A percentile compares a stretch with the other conserved stretches of the same genome.
Evolutionary conservation across 2,888 invertebrate species (phyloP).

Genomic region (Pogonocherus hispidulus): DNA sequence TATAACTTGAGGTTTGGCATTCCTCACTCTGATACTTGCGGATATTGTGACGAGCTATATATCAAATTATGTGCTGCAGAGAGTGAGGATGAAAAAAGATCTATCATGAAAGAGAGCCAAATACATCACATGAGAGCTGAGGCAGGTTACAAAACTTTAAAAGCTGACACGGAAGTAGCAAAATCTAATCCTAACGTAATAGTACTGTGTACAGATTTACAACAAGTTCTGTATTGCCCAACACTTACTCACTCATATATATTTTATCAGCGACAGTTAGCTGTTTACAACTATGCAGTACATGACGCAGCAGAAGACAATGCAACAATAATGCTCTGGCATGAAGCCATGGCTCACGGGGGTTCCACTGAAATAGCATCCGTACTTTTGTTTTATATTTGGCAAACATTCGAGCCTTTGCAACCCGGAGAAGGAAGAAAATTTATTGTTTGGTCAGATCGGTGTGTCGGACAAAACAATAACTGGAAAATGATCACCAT

Average conservation of each 20-base stretch:
- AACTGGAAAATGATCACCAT: constrained; percentile 18
- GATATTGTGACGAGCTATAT: constrained; percentile 39
- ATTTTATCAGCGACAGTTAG: constrained; percentile 34
- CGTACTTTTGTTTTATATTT: constrained; percentile 24
- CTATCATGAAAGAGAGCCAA: constrained; percentile 30
- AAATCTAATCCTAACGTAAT: constrained; percentile 31
- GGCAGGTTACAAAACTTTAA: constrained; percentile 30
- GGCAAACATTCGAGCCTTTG: constrained; percentile 22
- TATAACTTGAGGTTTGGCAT: constrained; percentile 38
- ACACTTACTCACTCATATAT: constrained; percentile 32
- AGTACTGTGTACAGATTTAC: constrained; percentile 33
- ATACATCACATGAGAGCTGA: constrained; percentile 34
- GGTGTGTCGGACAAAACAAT: constrained; percentile 34
- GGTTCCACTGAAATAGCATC: constrained; percentile 33
- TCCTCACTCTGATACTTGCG: constrained; percentile 37
- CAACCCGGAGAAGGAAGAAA: constrained; percentile 16
- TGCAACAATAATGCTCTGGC: constrained; percentile 31
- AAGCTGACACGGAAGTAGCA: constrained; percentile 31
- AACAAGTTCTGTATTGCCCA: constrained; percentile 33
- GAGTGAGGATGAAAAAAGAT: constrained; percentile 26
- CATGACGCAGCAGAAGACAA: constrained; percentile 22
- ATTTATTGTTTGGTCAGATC: constrained; percentile 32
- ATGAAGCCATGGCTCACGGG: constrained; percentile 32
- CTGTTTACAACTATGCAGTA: constrained; percentile 28
- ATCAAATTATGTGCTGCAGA: constrained; percentile 25